These are phyloP conservation scores for Okapia johnstoni DNA, from an alignment of 2,113 vertebrate genomes.

Conservation along the genomic window DNA sequence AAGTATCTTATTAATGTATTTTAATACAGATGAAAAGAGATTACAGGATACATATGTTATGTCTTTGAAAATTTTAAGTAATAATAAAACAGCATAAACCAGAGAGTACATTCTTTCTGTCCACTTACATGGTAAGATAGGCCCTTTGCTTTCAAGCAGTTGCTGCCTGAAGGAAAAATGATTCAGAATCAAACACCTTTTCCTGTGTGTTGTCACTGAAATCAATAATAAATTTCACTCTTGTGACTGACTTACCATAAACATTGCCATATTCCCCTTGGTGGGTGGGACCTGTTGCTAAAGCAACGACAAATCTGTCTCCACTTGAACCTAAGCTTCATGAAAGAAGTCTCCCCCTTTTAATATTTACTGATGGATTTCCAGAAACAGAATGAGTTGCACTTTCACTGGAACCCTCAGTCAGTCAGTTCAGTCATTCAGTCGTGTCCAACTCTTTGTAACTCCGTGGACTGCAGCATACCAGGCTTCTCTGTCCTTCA, in stretches of 20 bases:
- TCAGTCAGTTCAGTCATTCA: too few relatives aligned
- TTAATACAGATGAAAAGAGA: background rate
- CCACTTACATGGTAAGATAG: background rate
- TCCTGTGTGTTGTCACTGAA: background rate
- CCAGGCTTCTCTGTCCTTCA: too few relatives aligned
- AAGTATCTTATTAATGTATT: background rate
- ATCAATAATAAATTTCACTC: background rate
- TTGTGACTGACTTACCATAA: background rate
- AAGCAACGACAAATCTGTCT: background rate
- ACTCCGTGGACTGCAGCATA: too few relatives aligned
- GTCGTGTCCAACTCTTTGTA: too few relatives aligned
- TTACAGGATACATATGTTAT: background rate
- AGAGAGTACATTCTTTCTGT: background rate
- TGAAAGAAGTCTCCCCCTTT: too few relatives aligned
- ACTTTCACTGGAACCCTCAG: too few relatives aligned
- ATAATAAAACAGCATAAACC: background rate
- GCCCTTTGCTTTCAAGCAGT: background rate
- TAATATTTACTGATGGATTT: background rate
- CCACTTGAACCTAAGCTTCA: background rate
- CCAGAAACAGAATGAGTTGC: background rate
- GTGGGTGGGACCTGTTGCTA: background rate
- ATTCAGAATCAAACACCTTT: background rate
- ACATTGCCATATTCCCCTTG: background rate
- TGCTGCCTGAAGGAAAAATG: background rate
- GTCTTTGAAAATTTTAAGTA: background rate